Conservation (phyloP, 2,888 invertebrate genomes). For the Hirtodrosophila duncani region DNA sequence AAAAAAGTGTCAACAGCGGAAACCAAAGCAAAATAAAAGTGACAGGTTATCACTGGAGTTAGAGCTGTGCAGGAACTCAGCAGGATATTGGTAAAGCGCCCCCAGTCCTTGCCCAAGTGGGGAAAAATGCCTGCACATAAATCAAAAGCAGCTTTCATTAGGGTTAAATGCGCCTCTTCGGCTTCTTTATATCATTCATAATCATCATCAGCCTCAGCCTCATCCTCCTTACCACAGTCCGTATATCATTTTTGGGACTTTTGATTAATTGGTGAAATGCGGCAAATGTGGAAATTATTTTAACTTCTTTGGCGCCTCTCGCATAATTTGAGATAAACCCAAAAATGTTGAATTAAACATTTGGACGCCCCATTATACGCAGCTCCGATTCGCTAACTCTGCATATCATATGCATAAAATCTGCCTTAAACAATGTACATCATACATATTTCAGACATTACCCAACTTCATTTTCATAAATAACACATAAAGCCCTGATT, state of each 20-base stretch:
- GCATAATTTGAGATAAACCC: slow-evolving; percentile 56
- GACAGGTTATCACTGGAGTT: slow-evolving; percentile 37
- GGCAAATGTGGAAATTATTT: slow-evolving; percentile 71
- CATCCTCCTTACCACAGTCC: slow-evolving; percentile 41
- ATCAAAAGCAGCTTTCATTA: slow-evolving; percentile 20
- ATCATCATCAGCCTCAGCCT: slow-evolving; percentile 12
- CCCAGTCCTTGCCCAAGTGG: too few relatives aligned
- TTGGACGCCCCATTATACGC: slow-evolving; percentile 49
- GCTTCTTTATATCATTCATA: slow-evolving; percentile 36
- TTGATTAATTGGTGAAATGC: slow-evolving; percentile 61
- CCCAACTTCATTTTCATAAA: slow-evolving; percentile 53
- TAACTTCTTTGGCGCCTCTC: slow-evolving; percentile 41
- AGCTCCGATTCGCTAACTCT: slow-evolving; percentile 22
- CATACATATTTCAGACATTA: too few relatives aligned
- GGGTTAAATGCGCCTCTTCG: slow-evolving; percentile 28
- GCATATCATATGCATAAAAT: slow-evolving; percentile 26
- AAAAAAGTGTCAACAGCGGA: slow-evolving; percentile 54
- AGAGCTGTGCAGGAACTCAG: slow-evolving; percentile 17
- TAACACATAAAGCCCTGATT: slow-evolving; percentile 51
- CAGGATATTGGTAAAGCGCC: slow-evolving; percentile 50
- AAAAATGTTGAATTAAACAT: slow-evolving; percentile 47
- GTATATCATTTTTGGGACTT: slow-evolving; percentile 50
- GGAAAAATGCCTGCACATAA: too few relatives aligned
- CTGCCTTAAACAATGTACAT: too few relatives aligned
- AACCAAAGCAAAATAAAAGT: slow-evolving; percentile 61